These are phyloP conservation scores for Eueides isabella DNA, from an alignment of 1,140 invertebrate genomes.

Conservation along the genomic window DNA sequence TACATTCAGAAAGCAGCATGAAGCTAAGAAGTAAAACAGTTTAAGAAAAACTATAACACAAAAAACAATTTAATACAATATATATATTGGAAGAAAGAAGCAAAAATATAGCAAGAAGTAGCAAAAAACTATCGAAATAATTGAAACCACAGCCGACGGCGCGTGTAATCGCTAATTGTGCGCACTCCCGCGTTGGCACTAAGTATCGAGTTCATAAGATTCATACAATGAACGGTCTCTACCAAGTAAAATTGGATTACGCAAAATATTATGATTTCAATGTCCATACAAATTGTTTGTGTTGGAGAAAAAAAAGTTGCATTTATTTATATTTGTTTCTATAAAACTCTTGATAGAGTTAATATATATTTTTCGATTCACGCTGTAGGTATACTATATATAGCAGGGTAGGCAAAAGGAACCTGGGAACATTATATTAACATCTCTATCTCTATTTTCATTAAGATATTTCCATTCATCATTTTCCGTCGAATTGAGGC, in stretches of 20 bases:
- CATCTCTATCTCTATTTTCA: no score
- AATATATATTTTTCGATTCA: background rate
- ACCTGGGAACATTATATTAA: no score
- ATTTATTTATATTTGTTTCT: no score
- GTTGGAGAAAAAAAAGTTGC: background rate
- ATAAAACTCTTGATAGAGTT: no score
- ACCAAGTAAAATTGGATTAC: constrained; percentile 24
- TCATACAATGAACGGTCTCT: constrained; percentile 21
- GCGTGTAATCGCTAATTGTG: constrained; percentile 55
- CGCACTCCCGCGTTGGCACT: constrained; percentile 47
- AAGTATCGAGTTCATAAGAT: constrained; percentile 29
- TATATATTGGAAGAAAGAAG: background rate
- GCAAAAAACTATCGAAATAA: background rate
- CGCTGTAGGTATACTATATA: no score
- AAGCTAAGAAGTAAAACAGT: no score
- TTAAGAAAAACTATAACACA: no score
- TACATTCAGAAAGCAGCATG: no score
- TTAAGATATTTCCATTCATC: no score
- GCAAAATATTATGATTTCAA: constrained; percentile 32
- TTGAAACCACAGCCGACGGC: constrained; percentile 27
- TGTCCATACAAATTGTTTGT: background rate
- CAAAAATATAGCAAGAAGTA: background rate
- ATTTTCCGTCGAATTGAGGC: no score
- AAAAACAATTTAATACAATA: background rate
- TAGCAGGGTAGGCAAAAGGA: no score